These are phyloP conservation scores for Ptychoptera contaminata DNA, from an alignment of 2,888 invertebrate genomes.

Conservation along the genomic window DNA sequence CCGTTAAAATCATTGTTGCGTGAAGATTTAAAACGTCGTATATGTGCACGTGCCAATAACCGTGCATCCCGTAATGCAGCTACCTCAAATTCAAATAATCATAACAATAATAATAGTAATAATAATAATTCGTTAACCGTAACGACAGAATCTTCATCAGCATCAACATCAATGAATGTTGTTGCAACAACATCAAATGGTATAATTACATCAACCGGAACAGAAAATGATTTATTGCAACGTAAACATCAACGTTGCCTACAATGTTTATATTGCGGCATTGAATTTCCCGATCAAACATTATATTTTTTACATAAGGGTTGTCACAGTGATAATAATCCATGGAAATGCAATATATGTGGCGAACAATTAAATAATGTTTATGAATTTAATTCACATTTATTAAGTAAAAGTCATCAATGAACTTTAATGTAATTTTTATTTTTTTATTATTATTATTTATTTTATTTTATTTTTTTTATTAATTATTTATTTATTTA, in stretches of 20 bases:
- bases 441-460: conserved; percentile 2
- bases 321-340: conserved; percentile 92
- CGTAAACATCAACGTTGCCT: conserved; percentile 30
- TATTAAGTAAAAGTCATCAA: conserved; percentile 87
- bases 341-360: conserved; percentile 95
- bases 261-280: conserved; percentile 82
- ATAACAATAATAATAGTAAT: conserved; percentile 29
- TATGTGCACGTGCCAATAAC: conserved; percentile 51
- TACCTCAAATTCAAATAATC: conserved; percentile 11
- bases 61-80: conserved; percentile 28
- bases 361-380: conserved; percentile 89
- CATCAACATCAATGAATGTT: conserved; percentile 30
- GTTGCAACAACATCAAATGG: conserved; percentile 38
- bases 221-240: conserved; percentile 36
- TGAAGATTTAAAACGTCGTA: conserved; percentile 68
- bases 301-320: conserved; percentile 95
- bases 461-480: conserved; percentile 16
- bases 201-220: conserved; percentile 58
- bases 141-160: conserved; percentile 13
- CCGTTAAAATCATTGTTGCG: conserved; percentile 70
- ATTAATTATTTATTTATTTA: too few relatives aligned
- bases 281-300: conserved; percentile 90
- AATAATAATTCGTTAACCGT: conserved; percentile 8
- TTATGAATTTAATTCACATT: conserved; percentile 93
- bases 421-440: conserved; percentile 17